These are phyloP conservation scores for Phaenicophaeus curvirostris DNA, from an alignment of 2,797 vertebrate species.

Conservation along the genomic window DNA sequence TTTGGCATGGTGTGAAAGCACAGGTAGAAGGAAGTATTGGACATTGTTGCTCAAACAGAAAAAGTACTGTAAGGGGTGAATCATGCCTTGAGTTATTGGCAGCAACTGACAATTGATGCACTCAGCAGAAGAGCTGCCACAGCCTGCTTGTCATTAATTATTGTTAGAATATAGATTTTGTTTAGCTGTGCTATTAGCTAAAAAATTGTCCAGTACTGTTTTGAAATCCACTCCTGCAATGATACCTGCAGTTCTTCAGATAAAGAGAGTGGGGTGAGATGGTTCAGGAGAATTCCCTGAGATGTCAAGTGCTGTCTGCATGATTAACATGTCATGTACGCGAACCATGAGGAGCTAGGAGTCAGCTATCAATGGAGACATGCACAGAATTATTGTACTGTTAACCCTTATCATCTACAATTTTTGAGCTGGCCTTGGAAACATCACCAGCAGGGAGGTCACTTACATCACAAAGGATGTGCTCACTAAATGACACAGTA, in stretches of 20 bases:
- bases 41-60: neutral
- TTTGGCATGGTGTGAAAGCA: neutral
- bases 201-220: neutral
- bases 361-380: rapidly evolving
- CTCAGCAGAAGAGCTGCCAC: neutral
- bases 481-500: neutral
- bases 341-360: neutral
- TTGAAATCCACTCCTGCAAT: rapidly evolving
- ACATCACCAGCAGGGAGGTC: neutral
- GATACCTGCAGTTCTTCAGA: neutral
- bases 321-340: neutral
- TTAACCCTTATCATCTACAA: neutral
- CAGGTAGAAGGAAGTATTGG: neutral
- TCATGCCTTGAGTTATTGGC: neutral
- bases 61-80: neutral
- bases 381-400: rapidly evolving
- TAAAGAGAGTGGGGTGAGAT: neutral
- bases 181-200: neutral
- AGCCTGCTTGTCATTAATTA: neutral
- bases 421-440: neutral
- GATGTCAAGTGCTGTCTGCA: neutral
- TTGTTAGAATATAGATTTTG: neutral
- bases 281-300: neutral
- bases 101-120: neutral
- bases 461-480: neutral